These are phyloP conservation scores for Bradypodion pumilum DNA, from an alignment of 2,797 vertebrate genomes.

Conservation along the genomic window DNA sequence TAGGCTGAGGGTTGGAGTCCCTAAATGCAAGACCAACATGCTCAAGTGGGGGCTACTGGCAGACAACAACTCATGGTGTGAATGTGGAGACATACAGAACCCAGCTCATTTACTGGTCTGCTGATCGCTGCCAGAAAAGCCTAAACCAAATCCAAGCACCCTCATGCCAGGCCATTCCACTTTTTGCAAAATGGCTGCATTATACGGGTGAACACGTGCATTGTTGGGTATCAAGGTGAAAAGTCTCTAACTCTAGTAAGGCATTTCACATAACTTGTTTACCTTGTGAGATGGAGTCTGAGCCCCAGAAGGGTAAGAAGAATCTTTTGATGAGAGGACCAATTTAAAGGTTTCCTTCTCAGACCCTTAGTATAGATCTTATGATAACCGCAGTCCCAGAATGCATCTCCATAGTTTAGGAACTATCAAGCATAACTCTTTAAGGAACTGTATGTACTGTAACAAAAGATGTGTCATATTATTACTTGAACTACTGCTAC, in stretches of 20 bases:
- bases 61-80: no score
- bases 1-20: no score
- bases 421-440: neutral
- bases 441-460: neutral
- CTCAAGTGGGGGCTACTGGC: no score
- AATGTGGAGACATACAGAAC: no score
- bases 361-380: neutral
- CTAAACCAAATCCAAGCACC: neutral
- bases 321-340: neutral
- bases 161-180: constrained; percentile 10
- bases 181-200: neutral
- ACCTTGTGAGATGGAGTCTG: neutral
- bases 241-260: neutral
- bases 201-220: neutral
- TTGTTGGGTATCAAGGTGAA: neutral
- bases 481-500: neutral
- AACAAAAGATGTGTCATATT: neutral
- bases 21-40: no score
- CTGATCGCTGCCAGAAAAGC: no score
- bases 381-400: neutral
- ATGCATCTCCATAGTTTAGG: neutral
- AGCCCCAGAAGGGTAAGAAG: neutral
- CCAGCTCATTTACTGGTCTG: no score
- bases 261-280: neutral
- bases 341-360: neutral